Evolutionary conservation across 2,888 invertebrate genomes (phyloP).

Genomic region (Lucinisca nassula): DNA sequence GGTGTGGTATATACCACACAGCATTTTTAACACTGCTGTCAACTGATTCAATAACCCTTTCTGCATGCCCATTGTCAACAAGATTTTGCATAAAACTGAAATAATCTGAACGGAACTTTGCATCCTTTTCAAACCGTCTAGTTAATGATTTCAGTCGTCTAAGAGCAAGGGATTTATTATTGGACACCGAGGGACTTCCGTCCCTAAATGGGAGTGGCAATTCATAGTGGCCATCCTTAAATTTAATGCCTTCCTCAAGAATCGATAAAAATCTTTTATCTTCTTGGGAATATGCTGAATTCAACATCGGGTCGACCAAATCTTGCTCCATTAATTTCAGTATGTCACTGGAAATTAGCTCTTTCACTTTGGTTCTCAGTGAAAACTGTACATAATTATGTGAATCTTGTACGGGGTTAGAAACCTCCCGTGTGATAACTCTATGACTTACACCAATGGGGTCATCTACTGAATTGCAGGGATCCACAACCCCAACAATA

Average conservation of each 20-base stretch:
- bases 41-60: not conserved
- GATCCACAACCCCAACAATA: slow-evolving; percentile 53
- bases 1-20: slow-evolving; percentile 35
- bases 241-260: not conserved
- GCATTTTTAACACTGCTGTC: not conserved
- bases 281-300: not conserved
- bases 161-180: slow-evolving; percentile 11
- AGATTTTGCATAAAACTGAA: slow-evolving; percentile 6
- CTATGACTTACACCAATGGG: slow-evolving; percentile 36
- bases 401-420: not conserved
- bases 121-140: not conserved
- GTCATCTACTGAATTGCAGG: slow-evolving; percentile 49
- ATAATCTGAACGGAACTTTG: not conserved
- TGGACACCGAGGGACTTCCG: not conserved
- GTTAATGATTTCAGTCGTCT: not conserved
- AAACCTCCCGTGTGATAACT: slow-evolving; percentile 5
- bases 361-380: slow-evolving; percentile 32
- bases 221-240: slow-evolving; percentile 19
- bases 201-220: slow-evolving; percentile 25
- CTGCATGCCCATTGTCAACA: slow-evolving; percentile 19
- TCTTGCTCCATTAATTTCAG: slow-evolving; percentile 6
- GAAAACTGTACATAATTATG: not conserved
- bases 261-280: slow-evolving; percentile 2
- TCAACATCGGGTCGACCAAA: not conserved
- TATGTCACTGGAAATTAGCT: not conserved